These are phyloP conservation scores for Eretmocerus hayati DNA, from an alignment of 2,888 invertebrate genomes.

Conservation along the genomic window DNA sequence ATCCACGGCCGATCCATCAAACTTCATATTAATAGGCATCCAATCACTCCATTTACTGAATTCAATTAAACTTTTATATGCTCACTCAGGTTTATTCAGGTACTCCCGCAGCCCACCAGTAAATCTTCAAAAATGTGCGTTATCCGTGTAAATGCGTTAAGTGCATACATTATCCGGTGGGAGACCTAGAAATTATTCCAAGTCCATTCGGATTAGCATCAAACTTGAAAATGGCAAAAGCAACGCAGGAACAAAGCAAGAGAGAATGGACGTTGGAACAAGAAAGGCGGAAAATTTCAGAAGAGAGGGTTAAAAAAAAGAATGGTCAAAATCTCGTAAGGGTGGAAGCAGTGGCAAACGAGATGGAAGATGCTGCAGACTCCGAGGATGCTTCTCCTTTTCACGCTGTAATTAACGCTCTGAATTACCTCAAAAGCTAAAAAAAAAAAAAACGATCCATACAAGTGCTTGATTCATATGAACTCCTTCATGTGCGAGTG, in stretches of 20 bases:
- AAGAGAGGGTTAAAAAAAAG: not conserved
- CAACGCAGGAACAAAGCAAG: not conserved
- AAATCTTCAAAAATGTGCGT: too few relatives aligned
- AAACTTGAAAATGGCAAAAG: not conserved
- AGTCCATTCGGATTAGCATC: constrained; percentile 37
- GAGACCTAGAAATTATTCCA: constrained; percentile 32
- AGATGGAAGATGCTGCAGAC: constrained; percentile 17
- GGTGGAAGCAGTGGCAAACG: constrained; percentile 14
- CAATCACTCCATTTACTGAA: too few relatives aligned
- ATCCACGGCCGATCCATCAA: too few relatives aligned
- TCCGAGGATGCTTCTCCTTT: constrained; percentile 20
- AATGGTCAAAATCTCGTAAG: constrained; percentile 1
- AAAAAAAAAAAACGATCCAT: not conserved
- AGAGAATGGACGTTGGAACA: too few relatives aligned
- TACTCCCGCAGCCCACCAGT: too few relatives aligned
- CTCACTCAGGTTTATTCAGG: too few relatives aligned
- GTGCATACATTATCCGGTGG: not conserved
- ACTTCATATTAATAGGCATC: too few relatives aligned
- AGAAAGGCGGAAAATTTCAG: not conserved
- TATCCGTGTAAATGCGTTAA: not conserved
- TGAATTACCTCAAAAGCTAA: not conserved
- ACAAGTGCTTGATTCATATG: too few relatives aligned
- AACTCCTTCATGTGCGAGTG: too few relatives aligned
- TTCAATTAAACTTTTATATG: too few relatives aligned
- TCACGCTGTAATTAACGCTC: constrained; percentile 20